A percentile compares a stretch with the other conserved stretches of the same genome.
Evolutionary conservation across 2,888 invertebrate genomes (phyloP).

Genomic region (Conistra vaccinii): DNA sequence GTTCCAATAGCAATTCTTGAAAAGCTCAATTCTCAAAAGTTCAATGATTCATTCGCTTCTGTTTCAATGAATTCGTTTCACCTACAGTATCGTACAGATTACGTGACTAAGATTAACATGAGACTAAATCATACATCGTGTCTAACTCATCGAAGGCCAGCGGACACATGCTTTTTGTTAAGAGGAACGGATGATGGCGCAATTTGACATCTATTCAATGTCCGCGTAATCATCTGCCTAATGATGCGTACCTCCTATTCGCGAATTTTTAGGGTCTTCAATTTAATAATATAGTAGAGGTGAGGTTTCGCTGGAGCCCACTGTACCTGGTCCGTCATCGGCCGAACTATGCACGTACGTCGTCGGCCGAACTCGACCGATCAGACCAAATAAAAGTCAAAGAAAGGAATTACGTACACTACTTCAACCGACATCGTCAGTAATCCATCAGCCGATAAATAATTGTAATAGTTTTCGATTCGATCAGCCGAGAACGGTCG

Average conservation of each 20-base stretch:
- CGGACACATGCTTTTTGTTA: slow-evolving; percentile 82
- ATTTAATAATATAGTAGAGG: neutral
- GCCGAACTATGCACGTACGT: too few relatives aligned
- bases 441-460: too few relatives aligned
- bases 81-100: slow-evolving; percentile 48
- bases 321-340: too few relatives aligned
- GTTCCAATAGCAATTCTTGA: slow-evolving; percentile 24
- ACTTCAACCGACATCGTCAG: too few relatives aligned
- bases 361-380: too few relatives aligned
- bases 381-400: too few relatives aligned
- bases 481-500: neutral
- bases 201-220: slow-evolving; percentile 73
- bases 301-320: too few relatives aligned
- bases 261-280: slow-evolving; percentile 19
- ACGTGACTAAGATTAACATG: slow-evolving; percentile 44
- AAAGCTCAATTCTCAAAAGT: slow-evolving; percentile 38
- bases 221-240: slow-evolving; percentile 74
- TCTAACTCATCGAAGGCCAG: slow-evolving; percentile 74
- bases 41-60: slow-evolving; percentile 46
- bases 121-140: slow-evolving; percentile 73
- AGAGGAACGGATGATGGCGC: slow-evolving; percentile 79
- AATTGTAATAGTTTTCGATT: neutral
- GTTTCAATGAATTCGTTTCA: slow-evolving; percentile 55
- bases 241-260: slow-evolving; percentile 72
- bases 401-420: too few relatives aligned